Conservation (phyloP, 1,140 invertebrate genomes). For the Drosophila ironensis region DNA sequence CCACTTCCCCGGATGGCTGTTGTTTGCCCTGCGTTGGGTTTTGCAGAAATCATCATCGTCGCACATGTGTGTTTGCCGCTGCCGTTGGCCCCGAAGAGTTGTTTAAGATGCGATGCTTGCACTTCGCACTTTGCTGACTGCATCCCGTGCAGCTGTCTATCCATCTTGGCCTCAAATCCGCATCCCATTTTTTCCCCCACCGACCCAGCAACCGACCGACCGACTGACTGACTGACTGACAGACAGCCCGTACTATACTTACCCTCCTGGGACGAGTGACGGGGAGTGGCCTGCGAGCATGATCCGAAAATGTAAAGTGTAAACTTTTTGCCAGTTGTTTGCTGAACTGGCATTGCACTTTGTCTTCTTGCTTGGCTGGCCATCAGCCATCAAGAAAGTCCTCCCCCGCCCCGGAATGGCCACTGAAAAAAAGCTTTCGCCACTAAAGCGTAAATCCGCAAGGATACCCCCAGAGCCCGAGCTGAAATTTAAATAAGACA, state of each 20-base stretch:
- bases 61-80: constrained; percentile 37
- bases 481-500: constrained; percentile 64
- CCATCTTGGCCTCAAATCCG: constrained; percentile 29
- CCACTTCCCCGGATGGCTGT: not conserved
- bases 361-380: constrained; percentile 37
- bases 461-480: constrained; percentile 5
- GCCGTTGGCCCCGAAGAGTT: constrained; percentile 20
- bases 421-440: not conserved
- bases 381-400: constrained; percentile 44
- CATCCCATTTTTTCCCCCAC: constrained; percentile 8
- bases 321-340: constrained; percentile 69
- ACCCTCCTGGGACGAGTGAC: not conserved
- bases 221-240: constrained; percentile 23
- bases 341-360: constrained; percentile 34
- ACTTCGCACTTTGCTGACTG: constrained; percentile 61
- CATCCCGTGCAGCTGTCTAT: constrained; percentile 49
- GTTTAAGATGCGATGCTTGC: constrained; percentile 61
- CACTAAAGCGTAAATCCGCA: constrained; percentile 18
- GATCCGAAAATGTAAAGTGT: constrained; percentile 60
- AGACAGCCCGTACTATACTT: constrained; percentile 6
- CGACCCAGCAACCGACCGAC: not conserved
- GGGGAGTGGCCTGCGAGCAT: constrained; percentile 13
- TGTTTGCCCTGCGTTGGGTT: not conserved
- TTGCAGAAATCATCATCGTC: not conserved
- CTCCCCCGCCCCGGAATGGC: not conserved